phyloP scores from a whole-genome alignment of 2,797 vertebrate species.

The Staurois parvus region DNA sequence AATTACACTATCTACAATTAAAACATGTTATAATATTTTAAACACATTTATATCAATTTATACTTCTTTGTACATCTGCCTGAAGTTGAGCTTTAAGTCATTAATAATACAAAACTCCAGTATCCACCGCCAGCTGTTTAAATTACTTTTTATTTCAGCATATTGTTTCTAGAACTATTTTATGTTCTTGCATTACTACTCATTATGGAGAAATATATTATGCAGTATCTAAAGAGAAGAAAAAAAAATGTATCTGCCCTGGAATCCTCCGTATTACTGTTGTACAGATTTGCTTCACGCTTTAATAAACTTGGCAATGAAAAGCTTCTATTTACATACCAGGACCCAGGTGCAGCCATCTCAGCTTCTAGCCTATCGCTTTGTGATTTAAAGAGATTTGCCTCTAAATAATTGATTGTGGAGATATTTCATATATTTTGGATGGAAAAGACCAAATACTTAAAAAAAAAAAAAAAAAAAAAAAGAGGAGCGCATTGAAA shows the following conservation, averaged over 20 bases:
- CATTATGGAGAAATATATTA: constrained; percentile 3
- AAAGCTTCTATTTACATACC: constrained; percentile 8
- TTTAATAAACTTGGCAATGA: not conserved
- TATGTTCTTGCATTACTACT: not conserved
- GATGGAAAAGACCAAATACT: not conserved
- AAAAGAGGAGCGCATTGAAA: not conserved
- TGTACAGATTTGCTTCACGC: constrained; percentile 10
- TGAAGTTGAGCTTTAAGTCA: not conserved
- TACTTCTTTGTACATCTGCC: not conserved
- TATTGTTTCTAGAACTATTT: not conserved
- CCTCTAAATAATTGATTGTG: constrained; percentile 28
- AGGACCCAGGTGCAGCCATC: not conserved
- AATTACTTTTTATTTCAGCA: not conserved
- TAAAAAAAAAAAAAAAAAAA: not conserved
- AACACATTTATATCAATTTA: no score
- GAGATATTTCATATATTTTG: constrained; percentile 28
- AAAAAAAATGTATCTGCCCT: not conserved
- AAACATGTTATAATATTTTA: no score
- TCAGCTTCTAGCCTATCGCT: not conserved
- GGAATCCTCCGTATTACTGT: not conserved
- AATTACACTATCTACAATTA: no score
- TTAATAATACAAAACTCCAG: not conserved
- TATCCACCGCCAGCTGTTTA: not conserved
- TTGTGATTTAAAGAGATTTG: constrained; percentile 22
- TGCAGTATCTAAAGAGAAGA: not conserved